A percentile compares a stretch with the other conserved stretches of the same genome.
phyloP scores from a whole-genome alignment of 2,888 invertebrate genomes.

The Cephus spinipes region DNA sequence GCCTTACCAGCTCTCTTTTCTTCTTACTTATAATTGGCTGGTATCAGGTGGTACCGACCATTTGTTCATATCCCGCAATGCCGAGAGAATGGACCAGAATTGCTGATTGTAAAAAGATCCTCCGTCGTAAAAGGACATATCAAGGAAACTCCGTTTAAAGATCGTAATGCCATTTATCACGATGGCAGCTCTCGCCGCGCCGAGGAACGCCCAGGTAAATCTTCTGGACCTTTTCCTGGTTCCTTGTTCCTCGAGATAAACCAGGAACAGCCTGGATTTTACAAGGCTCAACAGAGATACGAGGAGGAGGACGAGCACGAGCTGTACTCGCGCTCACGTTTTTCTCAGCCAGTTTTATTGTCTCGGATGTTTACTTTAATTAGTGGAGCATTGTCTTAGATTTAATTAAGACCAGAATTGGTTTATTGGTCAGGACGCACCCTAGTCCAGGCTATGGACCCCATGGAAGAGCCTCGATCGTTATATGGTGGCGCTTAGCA shows the following conservation, averaged over 20 bases:
- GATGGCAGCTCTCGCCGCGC: not conserved
- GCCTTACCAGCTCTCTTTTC: too few relatives aligned
- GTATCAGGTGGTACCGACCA: not conserved
- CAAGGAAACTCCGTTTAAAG: not conserved
- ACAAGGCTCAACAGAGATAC: not conserved
- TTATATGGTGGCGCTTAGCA: constrained; percentile 46
- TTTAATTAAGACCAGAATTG: constrained; percentile 63
- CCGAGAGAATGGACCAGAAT: not conserved
- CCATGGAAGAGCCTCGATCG: constrained; percentile 30
- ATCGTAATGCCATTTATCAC: constrained; percentile 7
- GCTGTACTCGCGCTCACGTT: not conserved
- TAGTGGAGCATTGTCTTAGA: constrained; percentile 56
- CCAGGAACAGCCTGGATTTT: constrained; percentile 5
- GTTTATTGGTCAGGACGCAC: constrained; percentile 51
- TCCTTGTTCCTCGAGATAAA: constrained; percentile 3
- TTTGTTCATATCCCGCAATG: not conserved
- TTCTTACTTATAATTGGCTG: not conserved
- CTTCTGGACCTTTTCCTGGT: not conserved
- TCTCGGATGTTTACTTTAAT: constrained; percentile 58
- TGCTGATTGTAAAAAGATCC: not conserved
- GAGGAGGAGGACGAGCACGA: not conserved
- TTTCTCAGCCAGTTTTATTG: constrained; percentile 45
- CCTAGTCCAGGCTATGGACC: constrained; percentile 2
- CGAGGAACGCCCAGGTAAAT: not conserved
- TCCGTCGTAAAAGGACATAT: not conserved